Evolutionary conservation across 2,113 vertebrate species (phyloP), one percentile per base, ranked within the genome.

Genomic region (Benitochromis conjunctus): DNA sequence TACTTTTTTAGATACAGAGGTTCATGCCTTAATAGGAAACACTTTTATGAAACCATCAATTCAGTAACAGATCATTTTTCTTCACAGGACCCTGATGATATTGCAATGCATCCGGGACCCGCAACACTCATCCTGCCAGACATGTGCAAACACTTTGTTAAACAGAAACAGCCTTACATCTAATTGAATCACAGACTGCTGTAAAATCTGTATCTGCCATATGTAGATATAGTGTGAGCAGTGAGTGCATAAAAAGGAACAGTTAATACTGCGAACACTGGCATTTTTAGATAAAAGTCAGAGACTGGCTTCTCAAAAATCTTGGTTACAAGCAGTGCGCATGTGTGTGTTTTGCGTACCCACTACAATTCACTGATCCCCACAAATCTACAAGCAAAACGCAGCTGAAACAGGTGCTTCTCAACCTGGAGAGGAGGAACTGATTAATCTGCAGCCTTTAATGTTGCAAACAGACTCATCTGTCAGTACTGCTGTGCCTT

Each of bases 51-150:
- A 74, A 48, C 41, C 1, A 0, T 29, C 46, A 53, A n/a, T 76
- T 76, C 16, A n/a, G 4, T 76, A 51, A 76, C 10, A 24, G 16
- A 3, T 56, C 1, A 2, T 88, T 24, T 83, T 7, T 87, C 46
- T 76, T 89, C 55, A 51, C 91, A 99, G 98, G 88, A 95, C 95
- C 8, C 92, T 96, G 86, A 95, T 93, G 92, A 92, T 97, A 48
- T 92, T 99, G 64, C 97, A 97, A 86, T 98, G 97, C 41, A 89
- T 96, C 78, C 92, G 86, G 1, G 94, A 94, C 53, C 95, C 96
- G 8, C 90, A 94, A 41, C 92, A 95, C 7, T 0, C 76, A 3
- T 87, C 91, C 78, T 98, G 97, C 92, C 91, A 78, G 24, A 92
- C 82, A 48, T 94, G 66, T 66, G 71, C 85, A 53, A 79, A 81